Base-by-base conservation (phyloP, 2,888 invertebrate species). In the Brachynemurus nebulosus region DNA sequence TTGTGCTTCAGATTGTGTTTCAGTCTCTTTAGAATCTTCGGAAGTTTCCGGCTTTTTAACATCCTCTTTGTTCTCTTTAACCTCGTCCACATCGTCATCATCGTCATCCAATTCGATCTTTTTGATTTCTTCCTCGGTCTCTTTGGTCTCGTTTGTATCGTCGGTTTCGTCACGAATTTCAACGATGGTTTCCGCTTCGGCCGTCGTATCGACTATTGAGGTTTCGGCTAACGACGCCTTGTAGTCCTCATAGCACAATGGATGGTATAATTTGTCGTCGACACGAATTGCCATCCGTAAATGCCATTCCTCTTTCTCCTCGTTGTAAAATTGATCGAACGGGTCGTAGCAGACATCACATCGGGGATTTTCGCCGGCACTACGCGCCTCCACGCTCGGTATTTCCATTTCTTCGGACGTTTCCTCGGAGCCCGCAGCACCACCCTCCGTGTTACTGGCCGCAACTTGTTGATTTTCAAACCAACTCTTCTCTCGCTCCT, bases 221-320 rank as follows among this genome's bases (percentile, higher is more conserved):
- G 61, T 60, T 45, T 60, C 60, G 46, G 60, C 48, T 23, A 61
- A 60, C 48, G 59, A 56, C 62, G 62, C 47, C 75, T 83, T 83
- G 57, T 79, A 80, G 59, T 93, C 93, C 51, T 91, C 86, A 54
- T 83, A 81, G 64, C 95, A 95, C 23, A 86, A 64, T 0, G 93
- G 92, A 69, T 95, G 93, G 61, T 89, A 95, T 53, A 80, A 79
- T 49, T 75, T 74, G 0, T 74, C 80, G 45, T 88, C 80, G 23
- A 82, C 78, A 5, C 76, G 70, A 16, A 86, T 70, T 0, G 95
- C 90, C 59, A 89, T 84, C 49, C 82, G 68, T 20, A 97, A 70
- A 59, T 93, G 90, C 98, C 98, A 99, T 60, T 92, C 95, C 63
- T 99, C 98, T 52, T 82, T 80, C 56, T 98, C 97, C 65, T 97